These are phyloP conservation scores for Sebastes jordani DNA, from an alignment of 2,797 vertebrate genomes.

Conservation along the genomic window DNA sequence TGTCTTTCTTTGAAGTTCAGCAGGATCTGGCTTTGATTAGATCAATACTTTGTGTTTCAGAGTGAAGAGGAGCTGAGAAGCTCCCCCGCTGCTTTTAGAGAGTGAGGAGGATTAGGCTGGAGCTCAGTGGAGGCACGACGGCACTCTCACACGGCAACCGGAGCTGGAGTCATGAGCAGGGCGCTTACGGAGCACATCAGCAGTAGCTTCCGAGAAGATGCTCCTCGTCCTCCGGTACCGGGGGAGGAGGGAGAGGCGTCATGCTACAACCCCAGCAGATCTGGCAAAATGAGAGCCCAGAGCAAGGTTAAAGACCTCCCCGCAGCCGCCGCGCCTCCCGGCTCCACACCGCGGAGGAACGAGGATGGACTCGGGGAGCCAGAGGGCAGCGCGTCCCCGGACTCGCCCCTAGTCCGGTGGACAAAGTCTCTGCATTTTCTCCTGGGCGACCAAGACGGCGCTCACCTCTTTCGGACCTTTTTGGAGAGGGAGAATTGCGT, in stretches of 20 bases:
- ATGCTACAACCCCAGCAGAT: conserved; percentile 80
- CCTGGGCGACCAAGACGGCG: conserved; percentile 95
- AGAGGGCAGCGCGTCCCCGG: conserved; percentile 95
- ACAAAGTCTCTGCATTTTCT: conserved; percentile 95
- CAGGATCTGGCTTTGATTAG: conserved; percentile 95
- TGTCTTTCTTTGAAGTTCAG: conserved; percentile 91
- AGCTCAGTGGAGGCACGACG: conserved; percentile 79
- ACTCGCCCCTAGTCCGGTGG: conserved; percentile 93
- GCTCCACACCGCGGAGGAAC: conserved; percentile 87
- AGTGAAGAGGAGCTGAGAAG: conserved; percentile 87
- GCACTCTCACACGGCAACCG: conserved; percentile 72
- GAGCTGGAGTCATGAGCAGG: conserved; percentile 91
- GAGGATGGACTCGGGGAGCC: conserved; percentile 96
- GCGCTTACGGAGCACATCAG: conserved; percentile 87
- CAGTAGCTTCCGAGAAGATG: conserved; percentile 96
- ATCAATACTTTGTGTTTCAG: conserved; percentile 94
- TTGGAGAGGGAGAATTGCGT: conserved; percentile 95
- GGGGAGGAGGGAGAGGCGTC: conserved; percentile 94
- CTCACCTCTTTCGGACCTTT: conserved; percentile 95
- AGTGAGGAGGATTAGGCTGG: conserved; percentile 83
- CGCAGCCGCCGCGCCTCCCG: conserved; percentile 57
- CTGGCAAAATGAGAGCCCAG: conserved; percentile 85
- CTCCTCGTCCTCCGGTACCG: conserved; percentile 93
- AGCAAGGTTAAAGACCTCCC: conserved; percentile 74
- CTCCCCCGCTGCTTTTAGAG: conserved; percentile 92